phyloP scores from a whole-genome alignment of 92 coral and sea anemone species.

The Metridium senile region DNA sequence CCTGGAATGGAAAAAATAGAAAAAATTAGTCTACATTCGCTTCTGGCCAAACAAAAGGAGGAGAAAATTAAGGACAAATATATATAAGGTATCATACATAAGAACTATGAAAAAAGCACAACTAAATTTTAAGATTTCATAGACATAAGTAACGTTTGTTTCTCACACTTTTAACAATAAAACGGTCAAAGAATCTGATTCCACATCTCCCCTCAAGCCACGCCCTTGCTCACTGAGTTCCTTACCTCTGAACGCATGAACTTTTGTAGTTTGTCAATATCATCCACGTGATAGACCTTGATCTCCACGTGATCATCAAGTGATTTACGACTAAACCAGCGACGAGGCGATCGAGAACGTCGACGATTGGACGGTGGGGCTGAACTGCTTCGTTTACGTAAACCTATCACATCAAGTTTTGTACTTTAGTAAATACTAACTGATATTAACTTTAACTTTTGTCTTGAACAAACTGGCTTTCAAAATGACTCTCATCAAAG shows the following conservation, averaged over 20 bases:
- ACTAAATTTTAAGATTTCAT: no score
- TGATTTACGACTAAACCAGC: conserved; percentile 91
- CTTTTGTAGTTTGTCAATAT: conserved; percentile 66
- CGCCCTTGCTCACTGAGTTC: not conserved
- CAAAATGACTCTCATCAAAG: no score
- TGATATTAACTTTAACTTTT: not conserved
- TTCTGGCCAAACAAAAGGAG: no score
- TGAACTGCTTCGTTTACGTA: conserved; percentile 71
- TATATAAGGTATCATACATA: no score
- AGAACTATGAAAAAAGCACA: no score
- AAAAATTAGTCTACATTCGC: no score
- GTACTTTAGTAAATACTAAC: not conserved
- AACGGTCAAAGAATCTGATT: no score
- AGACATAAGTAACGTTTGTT: no score
- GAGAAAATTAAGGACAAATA: no score
- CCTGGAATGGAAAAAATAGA: conserved; percentile 21
- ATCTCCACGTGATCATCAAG: conserved; percentile 74
- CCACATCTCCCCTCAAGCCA: no score
- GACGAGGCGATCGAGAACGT: conserved; percentile 69
- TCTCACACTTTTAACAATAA: no score
- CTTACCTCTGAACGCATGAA: conserved; percentile 61
- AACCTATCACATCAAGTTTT: conserved; percentile 23
- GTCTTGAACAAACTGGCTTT: no score
- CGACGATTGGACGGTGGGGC: conserved; percentile 66
- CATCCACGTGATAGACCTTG: conserved; percentile 87